Conservation (phyloP, 2,113 vertebrate species). For the Apteryx owenii region DNA sequence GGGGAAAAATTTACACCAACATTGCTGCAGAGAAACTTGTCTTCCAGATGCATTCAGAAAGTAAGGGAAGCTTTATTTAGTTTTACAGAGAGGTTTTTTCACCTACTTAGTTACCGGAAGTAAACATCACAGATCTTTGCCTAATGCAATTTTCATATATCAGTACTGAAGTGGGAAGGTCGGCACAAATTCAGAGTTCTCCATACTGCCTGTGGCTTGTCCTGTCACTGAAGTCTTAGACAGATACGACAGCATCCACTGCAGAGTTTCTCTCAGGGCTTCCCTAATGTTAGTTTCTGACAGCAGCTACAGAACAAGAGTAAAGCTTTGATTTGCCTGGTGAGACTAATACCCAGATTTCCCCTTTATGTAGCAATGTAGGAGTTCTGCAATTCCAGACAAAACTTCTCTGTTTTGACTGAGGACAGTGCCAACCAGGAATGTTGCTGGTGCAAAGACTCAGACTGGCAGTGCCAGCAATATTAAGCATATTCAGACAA, state of each 20-base stretch:
- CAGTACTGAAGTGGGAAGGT: neutral
- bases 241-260: neutral
- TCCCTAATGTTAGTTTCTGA: neutral
- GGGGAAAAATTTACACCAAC: neutral
- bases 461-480: neutral
- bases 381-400: neutral
- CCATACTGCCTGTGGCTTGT: accelerated
- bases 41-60: neutral
- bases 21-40: neutral
- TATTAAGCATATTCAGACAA: neutral
- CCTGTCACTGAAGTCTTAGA: neutral
- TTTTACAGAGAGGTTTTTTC: neutral
- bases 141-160: neutral
- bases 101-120: neutral
- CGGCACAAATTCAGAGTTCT: neutral
- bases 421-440: neutral
- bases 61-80: neutral
- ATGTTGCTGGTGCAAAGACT: neutral
- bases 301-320: neutral
- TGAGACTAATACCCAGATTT: neutral
- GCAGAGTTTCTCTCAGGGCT: neutral
- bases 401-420: neutral
- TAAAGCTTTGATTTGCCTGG: neutral
- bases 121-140: neutral
- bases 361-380: neutral